Conservation (phyloP, 2,888 invertebrate species). For the Mesorhabditis sp. region DNA sequence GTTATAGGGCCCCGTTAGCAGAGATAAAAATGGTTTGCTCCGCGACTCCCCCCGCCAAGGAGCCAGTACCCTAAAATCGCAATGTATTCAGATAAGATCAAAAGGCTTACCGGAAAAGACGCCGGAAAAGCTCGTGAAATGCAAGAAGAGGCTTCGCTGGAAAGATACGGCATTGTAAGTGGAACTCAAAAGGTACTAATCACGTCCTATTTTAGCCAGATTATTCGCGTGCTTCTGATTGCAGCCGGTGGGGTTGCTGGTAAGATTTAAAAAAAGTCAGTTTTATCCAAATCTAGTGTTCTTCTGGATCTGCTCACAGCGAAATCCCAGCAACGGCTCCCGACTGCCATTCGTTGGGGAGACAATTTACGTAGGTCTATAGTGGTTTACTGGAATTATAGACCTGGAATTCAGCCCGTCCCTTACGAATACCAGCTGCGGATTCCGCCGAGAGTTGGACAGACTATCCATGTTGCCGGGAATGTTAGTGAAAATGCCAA, state of each 20-base stretch:
- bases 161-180: background rate
- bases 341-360: background rate
- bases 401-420: background rate
- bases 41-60: too few species aligned
- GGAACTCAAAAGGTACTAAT: background rate
- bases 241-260: background rate
- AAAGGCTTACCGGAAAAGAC: background rate
- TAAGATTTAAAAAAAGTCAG: background rate
- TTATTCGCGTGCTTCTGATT: background rate
- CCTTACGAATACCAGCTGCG: background rate
- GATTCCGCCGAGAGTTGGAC: background rate
- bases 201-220: background rate
- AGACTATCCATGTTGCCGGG: slow-evolving; percentile 3
- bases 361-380: background rate
- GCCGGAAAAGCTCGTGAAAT: background rate
- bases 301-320: slow-evolving; percentile 2
- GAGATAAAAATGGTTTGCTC: too few species aligned
- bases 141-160: background rate
- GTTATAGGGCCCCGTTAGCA: too few species aligned
- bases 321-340: slow-evolving; percentile 2
- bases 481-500: background rate
- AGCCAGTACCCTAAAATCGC: background rate
- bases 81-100: background rate
- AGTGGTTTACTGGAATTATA: background rate
- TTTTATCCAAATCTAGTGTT: background rate